Percentiles rank a stretch among this genome's conserved stretches.
phyloP scores from a whole-genome alignment of 1,140 invertebrate genomes.

The Wiebesia pumilae region DNA sequence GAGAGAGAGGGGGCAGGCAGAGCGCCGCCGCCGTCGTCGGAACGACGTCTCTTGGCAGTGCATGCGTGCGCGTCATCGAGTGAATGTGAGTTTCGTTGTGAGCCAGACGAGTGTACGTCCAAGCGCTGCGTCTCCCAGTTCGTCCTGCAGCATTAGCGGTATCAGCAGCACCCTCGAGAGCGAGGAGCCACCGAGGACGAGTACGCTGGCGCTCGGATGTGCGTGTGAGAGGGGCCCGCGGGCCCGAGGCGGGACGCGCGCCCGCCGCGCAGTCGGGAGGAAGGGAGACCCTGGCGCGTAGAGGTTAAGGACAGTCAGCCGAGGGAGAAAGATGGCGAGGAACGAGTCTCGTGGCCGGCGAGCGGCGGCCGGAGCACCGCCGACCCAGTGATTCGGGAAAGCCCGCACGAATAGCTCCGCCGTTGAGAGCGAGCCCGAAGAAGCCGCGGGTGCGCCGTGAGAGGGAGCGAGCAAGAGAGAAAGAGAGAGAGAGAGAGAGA shows the following conservation, averaged over 20 bases:
- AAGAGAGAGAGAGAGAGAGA: neutral
- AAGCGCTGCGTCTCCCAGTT: neutral
- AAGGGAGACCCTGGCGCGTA: neutral
- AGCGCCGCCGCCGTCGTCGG: neutral
- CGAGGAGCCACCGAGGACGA: neutral
- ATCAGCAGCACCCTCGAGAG: neutral
- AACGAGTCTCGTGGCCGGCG: neutral
- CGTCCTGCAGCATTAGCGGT: too few relatives aligned
- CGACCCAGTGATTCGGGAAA: neutral
- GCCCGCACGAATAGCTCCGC: neutral
- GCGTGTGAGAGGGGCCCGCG: neutral
- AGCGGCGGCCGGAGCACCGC: neutral
- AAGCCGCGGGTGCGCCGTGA: neutral
- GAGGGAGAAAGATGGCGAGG: slow-evolving; percentile 10
- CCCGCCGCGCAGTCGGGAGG: neutral
- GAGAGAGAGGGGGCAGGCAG: neutral
- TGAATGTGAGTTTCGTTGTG: neutral
- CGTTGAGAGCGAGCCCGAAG: neutral
- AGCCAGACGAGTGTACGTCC: neutral
- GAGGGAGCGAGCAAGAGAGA: neutral
- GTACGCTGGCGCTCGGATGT: too few relatives aligned
- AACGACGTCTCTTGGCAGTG: slow-evolving; percentile 7
- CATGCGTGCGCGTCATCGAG: slow-evolving; percentile 14
- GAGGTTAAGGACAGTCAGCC: neutral
- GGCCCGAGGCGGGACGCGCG: neutral